Percentiles rank a stretch among this genome's conserved stretches.
Evolutionary conservation across 2,888 invertebrate species (phyloP).

Genomic region (Cryptosula pallasiana): DNA sequence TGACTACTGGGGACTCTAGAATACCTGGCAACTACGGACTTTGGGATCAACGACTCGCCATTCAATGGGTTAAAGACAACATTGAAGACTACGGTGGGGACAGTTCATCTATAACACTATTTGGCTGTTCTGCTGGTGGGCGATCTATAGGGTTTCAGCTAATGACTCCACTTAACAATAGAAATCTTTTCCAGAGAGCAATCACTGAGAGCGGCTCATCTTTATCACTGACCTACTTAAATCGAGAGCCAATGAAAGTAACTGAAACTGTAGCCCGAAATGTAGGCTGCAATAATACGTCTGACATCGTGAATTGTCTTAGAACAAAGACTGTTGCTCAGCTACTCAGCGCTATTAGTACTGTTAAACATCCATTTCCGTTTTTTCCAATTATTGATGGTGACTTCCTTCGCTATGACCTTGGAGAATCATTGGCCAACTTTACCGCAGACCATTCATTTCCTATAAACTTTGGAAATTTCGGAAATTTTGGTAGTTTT

Average conservation of each 20-base stretch:
- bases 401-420: not conserved
- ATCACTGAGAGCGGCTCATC: conserved; percentile 8
- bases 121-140: conserved; percentile 37
- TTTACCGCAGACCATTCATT: not conserved
- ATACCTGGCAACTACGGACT: conserved; percentile 37
- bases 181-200: conserved; percentile 19
- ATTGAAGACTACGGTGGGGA: conserved; percentile 34
- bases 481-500: not conserved
- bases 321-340: not conserved
- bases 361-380: not conserved
- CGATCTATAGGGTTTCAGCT: conserved; percentile 32
- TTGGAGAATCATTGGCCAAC: not conserved
- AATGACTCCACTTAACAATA: conserved; percentile 30
- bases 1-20: conserved; percentile 31
- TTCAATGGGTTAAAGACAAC: conserved; percentile 37
- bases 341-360: not conserved
- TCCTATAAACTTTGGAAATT: too few relatives aligned
- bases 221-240: not conserved
- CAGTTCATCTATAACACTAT: conserved; percentile 32
- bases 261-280: not conserved
- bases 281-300: not conserved
- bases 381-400: not conserved
- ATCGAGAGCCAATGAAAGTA: not conserved
- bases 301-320: not conserved
- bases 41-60: conserved; percentile 36